phyloP scores from a whole-genome alignment of 2,797 vertebrate species.

The Serranus cabrilla region DNA sequence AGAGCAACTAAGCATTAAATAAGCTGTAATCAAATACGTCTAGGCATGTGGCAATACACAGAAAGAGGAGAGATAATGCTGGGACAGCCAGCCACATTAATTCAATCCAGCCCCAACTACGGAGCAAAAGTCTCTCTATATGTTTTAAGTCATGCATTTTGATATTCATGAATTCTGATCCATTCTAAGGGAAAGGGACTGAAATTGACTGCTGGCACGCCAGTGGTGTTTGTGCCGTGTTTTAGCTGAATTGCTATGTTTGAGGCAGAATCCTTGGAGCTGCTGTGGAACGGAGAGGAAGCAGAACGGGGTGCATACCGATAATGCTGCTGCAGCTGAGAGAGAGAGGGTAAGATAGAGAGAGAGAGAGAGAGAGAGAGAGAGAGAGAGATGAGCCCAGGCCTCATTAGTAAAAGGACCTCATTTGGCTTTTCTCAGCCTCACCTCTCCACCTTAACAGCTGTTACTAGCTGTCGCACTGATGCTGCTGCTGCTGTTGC shows the following conservation, averaged over 20 bases:
- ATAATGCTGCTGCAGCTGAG: constrained; percentile 76
- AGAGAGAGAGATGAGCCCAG: constrained; percentile 35
- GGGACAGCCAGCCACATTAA: constrained; percentile 26
- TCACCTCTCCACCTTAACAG: constrained; percentile 80
- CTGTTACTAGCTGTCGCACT: constrained; percentile 70
- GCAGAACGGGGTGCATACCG: constrained; percentile 77
- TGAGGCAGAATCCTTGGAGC: constrained; percentile 72
- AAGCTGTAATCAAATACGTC: constrained; percentile 27
- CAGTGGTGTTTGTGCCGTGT: constrained; percentile 59
- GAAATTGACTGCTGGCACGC: constrained; percentile 64
- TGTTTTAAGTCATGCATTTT: constrained; percentile 56
- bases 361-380: constrained; percentile 11
- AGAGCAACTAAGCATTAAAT: constrained; percentile 34
- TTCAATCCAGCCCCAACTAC: constrained; percentile 24
- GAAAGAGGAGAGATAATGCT: constrained; percentile 6
- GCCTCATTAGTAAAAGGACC: constrained; percentile 80
- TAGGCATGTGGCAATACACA: constrained; percentile 4
- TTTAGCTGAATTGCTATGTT: constrained; percentile 75
- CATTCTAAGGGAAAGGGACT: constrained; percentile 46
- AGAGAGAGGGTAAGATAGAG: constrained; percentile 13
- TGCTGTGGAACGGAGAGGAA: constrained; percentile 69
- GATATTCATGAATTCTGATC: constrained; percentile 74
- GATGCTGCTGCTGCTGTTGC: constrained; percentile 37
- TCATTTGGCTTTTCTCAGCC: constrained; percentile 74
- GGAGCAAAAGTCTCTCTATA: constrained; percentile 32